A percentile compares a stretch with the other conserved stretches of the same genome.
Conservation (phyloP, 2,888 invertebrate species). For the Yponomeuta malinellus region DNA sequence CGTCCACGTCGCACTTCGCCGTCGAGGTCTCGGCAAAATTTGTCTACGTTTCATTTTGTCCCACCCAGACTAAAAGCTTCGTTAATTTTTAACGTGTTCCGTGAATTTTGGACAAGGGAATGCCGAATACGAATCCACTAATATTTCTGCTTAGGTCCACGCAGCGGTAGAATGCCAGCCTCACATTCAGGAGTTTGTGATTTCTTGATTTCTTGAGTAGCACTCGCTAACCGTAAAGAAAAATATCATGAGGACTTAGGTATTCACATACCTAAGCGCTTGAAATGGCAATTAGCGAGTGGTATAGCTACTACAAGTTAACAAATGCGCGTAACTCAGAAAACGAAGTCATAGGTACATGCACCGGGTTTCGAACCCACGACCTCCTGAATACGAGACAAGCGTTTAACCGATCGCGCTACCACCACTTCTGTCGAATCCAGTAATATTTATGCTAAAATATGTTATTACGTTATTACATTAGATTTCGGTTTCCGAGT, state of each 20-base stretch:
- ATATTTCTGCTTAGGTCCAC: neutral
- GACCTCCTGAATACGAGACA: too few relatives aligned
- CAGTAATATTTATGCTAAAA: neutral
- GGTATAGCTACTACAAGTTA: too few relatives aligned
- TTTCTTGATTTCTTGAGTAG: too few relatives aligned
- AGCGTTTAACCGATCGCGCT: too few relatives aligned
- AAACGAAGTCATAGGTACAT: too few relatives aligned
- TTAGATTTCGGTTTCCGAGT: neutral
- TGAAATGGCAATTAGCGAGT: too few relatives aligned
- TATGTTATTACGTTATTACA: neutral
- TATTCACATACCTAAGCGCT: too few relatives aligned
- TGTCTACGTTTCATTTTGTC: slow-evolving; percentile 5
- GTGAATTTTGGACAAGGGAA: neutral
- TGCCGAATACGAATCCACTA: neutral
- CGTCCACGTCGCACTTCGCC: neutral
- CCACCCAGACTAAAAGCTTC: neutral
- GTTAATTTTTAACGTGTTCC: neutral
- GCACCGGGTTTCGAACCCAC: too few relatives aligned
- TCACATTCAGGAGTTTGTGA: too few relatives aligned
- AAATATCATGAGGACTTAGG: too few relatives aligned
- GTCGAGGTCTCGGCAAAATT: neutral
- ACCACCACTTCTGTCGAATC: neutral
- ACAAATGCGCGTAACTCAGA: too few relatives aligned
- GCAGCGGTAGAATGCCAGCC: neutral
- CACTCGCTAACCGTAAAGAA: too few relatives aligned